Conservation (phyloP, 1,140 invertebrate species). For the Drosophila truncata region DNA sequence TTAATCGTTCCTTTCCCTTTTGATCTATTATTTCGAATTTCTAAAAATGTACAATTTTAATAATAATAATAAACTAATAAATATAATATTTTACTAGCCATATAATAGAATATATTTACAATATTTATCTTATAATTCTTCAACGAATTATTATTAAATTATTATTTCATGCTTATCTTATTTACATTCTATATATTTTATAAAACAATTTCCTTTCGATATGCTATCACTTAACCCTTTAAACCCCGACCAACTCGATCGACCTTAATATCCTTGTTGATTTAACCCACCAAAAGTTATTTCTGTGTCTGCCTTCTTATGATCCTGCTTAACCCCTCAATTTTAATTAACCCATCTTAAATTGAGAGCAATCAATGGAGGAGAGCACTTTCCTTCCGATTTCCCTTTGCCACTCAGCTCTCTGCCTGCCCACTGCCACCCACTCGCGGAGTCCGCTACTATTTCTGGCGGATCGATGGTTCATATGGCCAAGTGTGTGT, state of each 20-base stretch:
- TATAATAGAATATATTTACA: neutral
- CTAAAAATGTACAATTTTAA: neutral
- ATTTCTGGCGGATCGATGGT: conserved; percentile 60
- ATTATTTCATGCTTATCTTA: neutral
- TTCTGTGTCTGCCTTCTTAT: neutral
- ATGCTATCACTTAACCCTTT: neutral
- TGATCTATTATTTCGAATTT: too few relatives aligned
- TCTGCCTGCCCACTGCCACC: conserved; percentile 17
- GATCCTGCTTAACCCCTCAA: conserved; percentile 9
- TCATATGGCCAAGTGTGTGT: conserved; percentile 6
- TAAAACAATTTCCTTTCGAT: neutral
- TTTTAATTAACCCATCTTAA: conserved; percentile 33
- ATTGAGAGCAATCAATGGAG: conserved; percentile 30
- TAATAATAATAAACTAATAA: neutral
- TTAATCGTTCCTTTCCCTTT: too few relatives aligned
- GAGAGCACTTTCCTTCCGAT: conserved; percentile 8
- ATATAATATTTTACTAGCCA: neutral
- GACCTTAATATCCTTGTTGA: neutral
- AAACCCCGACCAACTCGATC: neutral
- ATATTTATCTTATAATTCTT: too few relatives aligned
- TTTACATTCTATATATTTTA: neutral
- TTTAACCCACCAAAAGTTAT: neutral
- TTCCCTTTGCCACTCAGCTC: neutral
- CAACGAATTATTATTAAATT: too few relatives aligned
- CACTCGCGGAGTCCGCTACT: conserved; percentile 49